Evolutionary conservation across 2,797 vertebrate species (phyloP).

Genomic region (Siniperca scherzeri): DNA sequence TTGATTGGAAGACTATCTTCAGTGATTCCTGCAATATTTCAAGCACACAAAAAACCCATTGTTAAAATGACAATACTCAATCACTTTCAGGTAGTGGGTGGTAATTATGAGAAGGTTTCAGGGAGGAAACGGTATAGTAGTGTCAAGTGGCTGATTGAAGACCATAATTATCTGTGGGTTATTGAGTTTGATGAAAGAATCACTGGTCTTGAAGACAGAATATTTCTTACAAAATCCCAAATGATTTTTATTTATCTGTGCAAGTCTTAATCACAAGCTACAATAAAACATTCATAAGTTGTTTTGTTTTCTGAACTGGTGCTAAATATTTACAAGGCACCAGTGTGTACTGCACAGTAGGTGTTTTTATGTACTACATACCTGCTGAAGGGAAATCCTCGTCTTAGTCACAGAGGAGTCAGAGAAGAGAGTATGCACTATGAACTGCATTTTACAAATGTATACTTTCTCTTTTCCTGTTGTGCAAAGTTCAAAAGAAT

Average conservation of each 20-base stretch:
- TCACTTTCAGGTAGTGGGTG: slow-evolving; percentile 6
- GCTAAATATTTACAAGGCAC: slow-evolving; percentile 26
- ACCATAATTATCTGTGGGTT: slow-evolving; percentile 30
- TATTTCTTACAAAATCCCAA: slow-evolving; percentile 19
- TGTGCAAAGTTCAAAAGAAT: slow-evolving; percentile 68
- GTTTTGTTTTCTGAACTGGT: slow-evolving; percentile 24
- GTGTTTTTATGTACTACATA: slow-evolving; percentile 32
- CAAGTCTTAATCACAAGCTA: slow-evolving; percentile 41
- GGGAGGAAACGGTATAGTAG: background rate
- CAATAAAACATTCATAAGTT: slow-evolving; percentile 10
- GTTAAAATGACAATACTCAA: slow-evolving; percentile 7
- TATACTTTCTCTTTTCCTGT: slow-evolving; percentile 58
- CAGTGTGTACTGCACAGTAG: slow-evolving; percentile 24
- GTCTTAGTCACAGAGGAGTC: slow-evolving; percentile 18
- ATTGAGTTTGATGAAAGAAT: slow-evolving; percentile 28
- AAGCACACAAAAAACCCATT: slow-evolving; percentile 3
- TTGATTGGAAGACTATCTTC: slow-evolving; percentile 25
- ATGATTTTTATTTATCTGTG: slow-evolving; percentile 30
- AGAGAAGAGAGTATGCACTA: slow-evolving; percentile 44
- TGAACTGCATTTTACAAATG: slow-evolving; percentile 64
- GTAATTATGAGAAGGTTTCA: slow-evolving; percentile 20
- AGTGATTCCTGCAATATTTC: slow-evolving; percentile 12
- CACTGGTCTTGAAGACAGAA: slow-evolving; percentile 13
- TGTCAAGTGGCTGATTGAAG: slow-evolving; percentile 28
- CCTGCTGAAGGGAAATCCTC: slow-evolving; percentile 36